phyloP scores from a whole-genome alignment of 2,797 vertebrate genomes.

The Clarias pachynema region DNA sequence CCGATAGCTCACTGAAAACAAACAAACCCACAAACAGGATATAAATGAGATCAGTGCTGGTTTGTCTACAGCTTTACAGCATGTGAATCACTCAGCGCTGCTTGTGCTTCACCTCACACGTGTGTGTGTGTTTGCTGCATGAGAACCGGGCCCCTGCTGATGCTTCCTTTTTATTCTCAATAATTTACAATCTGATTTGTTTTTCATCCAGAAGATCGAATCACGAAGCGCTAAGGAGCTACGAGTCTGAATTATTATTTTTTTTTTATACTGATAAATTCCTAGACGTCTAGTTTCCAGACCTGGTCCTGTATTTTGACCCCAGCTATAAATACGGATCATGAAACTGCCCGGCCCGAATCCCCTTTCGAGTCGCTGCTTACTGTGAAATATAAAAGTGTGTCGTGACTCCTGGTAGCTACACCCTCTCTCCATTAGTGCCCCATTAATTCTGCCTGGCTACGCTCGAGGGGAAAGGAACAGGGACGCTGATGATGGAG shows the following conservation, averaged over 20 bases:
- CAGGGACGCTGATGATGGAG: conserved; percentile 12
- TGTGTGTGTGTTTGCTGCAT: conserved; percentile 48
- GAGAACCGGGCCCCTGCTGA: not conserved
- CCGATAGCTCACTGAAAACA: conserved; percentile 22
- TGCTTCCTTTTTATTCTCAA: conserved; percentile 11
- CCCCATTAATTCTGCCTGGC: conserved; percentile 50
- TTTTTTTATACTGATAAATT: too few relatives aligned
- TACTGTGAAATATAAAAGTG: not conserved
- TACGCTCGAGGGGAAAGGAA: conserved; percentile 45
- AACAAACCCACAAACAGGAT: conserved; percentile 68
- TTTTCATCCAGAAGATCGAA: not conserved
- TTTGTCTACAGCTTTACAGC: conserved; percentile 64
- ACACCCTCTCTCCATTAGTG: conserved; percentile 43
- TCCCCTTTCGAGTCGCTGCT: not conserved
- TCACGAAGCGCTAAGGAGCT: not conserved
- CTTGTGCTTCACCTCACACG: conserved; percentile 37
- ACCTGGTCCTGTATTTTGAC: too few relatives aligned
- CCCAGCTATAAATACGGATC: not conserved
- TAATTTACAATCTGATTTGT: not conserved
- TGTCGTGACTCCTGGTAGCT: conserved; percentile 19
- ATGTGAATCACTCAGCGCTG: not conserved
- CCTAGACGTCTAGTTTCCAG: not conserved
- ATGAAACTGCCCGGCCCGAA: not conserved
- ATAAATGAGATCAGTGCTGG: conserved; percentile 64
- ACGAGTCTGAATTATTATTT: not conserved